Conservation (phyloP, 2,797 vertebrate species). For the Chaetodon trifasciatus region DNA sequence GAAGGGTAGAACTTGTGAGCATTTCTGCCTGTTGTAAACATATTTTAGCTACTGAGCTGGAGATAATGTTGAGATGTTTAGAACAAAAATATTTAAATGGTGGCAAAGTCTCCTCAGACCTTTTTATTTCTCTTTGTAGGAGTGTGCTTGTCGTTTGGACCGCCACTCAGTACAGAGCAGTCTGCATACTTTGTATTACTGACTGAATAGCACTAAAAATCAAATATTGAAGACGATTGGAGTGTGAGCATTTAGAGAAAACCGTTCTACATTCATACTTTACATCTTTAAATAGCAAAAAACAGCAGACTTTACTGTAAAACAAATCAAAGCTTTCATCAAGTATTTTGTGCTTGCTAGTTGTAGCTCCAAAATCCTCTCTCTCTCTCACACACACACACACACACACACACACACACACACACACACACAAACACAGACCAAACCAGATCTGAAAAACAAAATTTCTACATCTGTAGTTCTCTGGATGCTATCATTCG, state of each 20-base stretch:
- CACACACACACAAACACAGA: neutral
- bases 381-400: too few species aligned
- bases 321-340: slow-evolving; percentile 7
- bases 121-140: neutral
- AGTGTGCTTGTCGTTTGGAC: slow-evolving; percentile 8
- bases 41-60: slow-evolving; percentile 60
- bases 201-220: slow-evolving; percentile 23
- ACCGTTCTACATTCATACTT: slow-evolving; percentile 10
- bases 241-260: neutral
- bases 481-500: slow-evolving; percentile 51
- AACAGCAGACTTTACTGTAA: neutral
- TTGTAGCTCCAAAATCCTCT: neutral
- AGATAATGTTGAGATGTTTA: slow-evolving; percentile 54
- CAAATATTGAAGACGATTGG: slow-evolving; percentile 16
- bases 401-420: neutral
- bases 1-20: slow-evolving; percentile 63
- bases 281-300: slow-evolving; percentile 1
- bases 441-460: slow-evolving; percentile 25
- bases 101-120: slow-evolving; percentile 16
- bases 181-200: slow-evolving; percentile 11
- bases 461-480: slow-evolving; percentile 13
- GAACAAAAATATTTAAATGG: slow-evolving; percentile 55
- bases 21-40: slow-evolving; percentile 58
- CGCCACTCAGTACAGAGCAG: slow-evolving; percentile 15
- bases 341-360: neutral